Evolutionary conservation across 1,140 invertebrate genomes (phyloP), one percentile per base, ranked within the genome.

Genomic region (Drosophila bifasciata): DNA sequence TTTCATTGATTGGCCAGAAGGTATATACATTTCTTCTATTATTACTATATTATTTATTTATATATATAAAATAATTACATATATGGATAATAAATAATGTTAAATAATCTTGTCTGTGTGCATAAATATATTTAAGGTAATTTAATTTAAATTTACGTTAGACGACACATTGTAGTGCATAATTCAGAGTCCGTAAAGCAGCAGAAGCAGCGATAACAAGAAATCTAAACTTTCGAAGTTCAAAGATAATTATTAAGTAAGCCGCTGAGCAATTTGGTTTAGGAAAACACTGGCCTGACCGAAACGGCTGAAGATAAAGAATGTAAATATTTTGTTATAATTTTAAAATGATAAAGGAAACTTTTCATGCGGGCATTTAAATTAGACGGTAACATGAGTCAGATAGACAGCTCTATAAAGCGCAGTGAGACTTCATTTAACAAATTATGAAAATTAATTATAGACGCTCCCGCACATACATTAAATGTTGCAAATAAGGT

Each of bases 321-420:
- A n/a, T 80, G 81, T 85, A 85, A 85, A 86, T 85, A 86, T 85
- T 85, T 86, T 81, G 77, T 86, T 85, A 80, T 81, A 85, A 85
- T 85, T 85, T 85, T 49, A 45, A 56, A 69, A 23, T 70, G 70
- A 77, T 74, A 81, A 78, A 69, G 74, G 70, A 51, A 86, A 62
- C 62, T 76, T 63, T 32, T 58, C 44, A 85, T 85, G 81, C 81
- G 73, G 81, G 81, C 58, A 40, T 41, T 9, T 41, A 63, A 68
- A 69, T 83, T 73, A 58, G 56, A 63, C 64, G 69, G 71, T 77
- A 77, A 64, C 56, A 62, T 39, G 56, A 68, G 64, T 17, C 43
- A 46, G 61, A 79, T 60, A 63, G 79, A 62, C 74, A 74, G 70
- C 74, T 78, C 58, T 60, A 56, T 39, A 67, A 64, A 85, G 59